A percentile compares a stretch with the other conserved stretches of the same genome.
phyloP scores from a whole-genome alignment of 2,888 invertebrate genomes.

The Catonia carolina region DNA sequence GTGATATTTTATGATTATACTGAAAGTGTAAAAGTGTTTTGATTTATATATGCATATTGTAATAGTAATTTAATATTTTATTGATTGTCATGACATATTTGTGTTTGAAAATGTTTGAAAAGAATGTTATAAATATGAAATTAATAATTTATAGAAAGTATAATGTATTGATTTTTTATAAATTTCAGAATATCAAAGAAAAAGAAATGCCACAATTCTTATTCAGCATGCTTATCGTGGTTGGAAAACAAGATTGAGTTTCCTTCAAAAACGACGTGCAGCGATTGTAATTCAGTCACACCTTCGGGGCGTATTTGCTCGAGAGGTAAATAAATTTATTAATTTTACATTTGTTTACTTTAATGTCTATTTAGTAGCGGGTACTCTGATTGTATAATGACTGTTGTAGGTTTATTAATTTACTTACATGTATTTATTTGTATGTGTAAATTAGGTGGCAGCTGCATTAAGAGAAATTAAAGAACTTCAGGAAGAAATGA shows the following conservation, averaged over 20 bases:
- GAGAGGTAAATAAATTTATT: conserved; percentile 54
- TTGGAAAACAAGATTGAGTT: conserved; percentile 75
- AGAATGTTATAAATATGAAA: too few species aligned
- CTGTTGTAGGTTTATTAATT: background rate
- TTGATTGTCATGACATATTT: too few species aligned
- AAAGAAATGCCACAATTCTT: conserved; percentile 59
- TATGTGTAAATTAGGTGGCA: conserved; percentile 49
- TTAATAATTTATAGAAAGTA: background rate
- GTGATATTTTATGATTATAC: too few species aligned
- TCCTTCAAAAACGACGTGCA: conserved; percentile 72
- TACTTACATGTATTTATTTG: background rate
- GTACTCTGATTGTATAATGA: too few species aligned
- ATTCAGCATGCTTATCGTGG: conserved; percentile 78
- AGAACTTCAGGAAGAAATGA: conserved; percentile 78
- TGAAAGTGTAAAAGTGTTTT: too few species aligned
- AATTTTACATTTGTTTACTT: too few species aligned
- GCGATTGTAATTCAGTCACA: conserved; percentile 81
- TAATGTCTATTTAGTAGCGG: too few species aligned
- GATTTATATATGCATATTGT: too few species aligned
- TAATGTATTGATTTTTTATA: background rate
- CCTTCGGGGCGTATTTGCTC: conserved; percentile 79
- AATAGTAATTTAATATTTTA: too few species aligned
- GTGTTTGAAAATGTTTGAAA: too few species aligned
- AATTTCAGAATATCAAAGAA: conserved; percentile 54
- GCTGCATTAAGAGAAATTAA: conserved; percentile 80